Conservation (phyloP, 2,113 vertebrate species). For the Paedocypris sp. region DNA sequence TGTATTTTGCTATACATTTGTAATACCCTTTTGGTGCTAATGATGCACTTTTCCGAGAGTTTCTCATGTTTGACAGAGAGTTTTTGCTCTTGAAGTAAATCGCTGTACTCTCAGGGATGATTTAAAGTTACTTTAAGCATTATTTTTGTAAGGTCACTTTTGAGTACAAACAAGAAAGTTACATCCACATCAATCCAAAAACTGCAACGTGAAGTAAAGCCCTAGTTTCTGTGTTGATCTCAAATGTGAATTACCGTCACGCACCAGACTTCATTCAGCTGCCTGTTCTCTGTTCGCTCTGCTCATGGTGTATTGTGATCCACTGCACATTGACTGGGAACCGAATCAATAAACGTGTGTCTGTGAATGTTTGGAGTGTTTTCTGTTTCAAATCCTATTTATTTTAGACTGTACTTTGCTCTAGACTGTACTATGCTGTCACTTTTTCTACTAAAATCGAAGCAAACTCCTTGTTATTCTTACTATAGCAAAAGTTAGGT, state of each 20-base stretch:
- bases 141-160: neutral
- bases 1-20: neutral
- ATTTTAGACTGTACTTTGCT: too few relatives aligned
- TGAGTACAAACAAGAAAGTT: neutral
- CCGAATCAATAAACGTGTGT: conserved; percentile 26
- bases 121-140: conserved; percentile 1
- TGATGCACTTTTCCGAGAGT: neutral
- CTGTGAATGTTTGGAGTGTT: neutral
- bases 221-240: conserved; percentile 35
- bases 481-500: too few relatives aligned
- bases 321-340: conserved; percentile 14
- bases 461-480: too few relatives aligned
- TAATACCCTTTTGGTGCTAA: neutral
- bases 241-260: conserved; percentile 69
- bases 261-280: conserved; percentile 43
- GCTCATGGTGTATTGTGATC: conserved; percentile 25
- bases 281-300: conserved; percentile 8
- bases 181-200: neutral
- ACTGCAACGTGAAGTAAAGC: conserved; percentile 21
- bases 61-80: neutral
- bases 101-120: conserved; percentile 54
- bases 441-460: too few relatives aligned
- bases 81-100: conserved; percentile 5
- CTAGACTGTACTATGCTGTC: too few relatives aligned
- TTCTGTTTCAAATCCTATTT: neutral